Base-by-base conservation (phyloP, 2,797 vertebrate species). In the Rhodeus uyekii region DNA sequence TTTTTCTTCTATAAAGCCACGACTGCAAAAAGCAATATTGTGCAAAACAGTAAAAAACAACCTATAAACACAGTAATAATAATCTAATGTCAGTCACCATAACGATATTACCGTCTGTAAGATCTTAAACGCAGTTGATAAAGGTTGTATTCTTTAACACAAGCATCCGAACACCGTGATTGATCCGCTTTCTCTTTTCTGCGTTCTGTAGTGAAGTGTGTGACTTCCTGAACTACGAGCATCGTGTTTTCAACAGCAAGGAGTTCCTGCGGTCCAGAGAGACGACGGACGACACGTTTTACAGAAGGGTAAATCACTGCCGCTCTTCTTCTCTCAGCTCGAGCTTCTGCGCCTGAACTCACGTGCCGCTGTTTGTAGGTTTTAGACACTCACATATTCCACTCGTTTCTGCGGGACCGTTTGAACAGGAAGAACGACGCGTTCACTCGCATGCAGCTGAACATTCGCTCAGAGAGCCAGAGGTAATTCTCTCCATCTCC, bases 181-280 rank as follows among this genome's bases (percentile, higher is more conserved):
- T n/a, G 2, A 36, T 36, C 4, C 36, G 14, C 44, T 71, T 32
- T 44, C 22, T 76, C 7, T 78, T 64, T 80, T 60, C 13, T 14
- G 4, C 22, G 5, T 24, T 76, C 4, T 53, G 48, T 42, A 99
- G 98, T 86, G 97, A 94, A 0, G 97, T 99, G 44, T 97, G 97
- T 90, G 95, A 96, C 67, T 96, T 97, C 81, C 90, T 99, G 1
- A 99, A 97, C 89, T 96, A 97, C 1, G 97, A 99, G 60, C 97
- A 99, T 72, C 86, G 98, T 76, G 97, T 99, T 74, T 99, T 99
- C 78, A 99, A 99, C 88, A 99, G 97, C 29, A 96, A 98, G 83
- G 97, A 98, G 88, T 99, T 99, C 86, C 93, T 99, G 81, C 95
- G 96, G 86, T 96, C 95, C 0, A 94, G 96, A 69, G 95, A 95